phyloP scores from a whole-genome alignment of 2,888 invertebrate species.

The Nomada hirtipes region DNA sequence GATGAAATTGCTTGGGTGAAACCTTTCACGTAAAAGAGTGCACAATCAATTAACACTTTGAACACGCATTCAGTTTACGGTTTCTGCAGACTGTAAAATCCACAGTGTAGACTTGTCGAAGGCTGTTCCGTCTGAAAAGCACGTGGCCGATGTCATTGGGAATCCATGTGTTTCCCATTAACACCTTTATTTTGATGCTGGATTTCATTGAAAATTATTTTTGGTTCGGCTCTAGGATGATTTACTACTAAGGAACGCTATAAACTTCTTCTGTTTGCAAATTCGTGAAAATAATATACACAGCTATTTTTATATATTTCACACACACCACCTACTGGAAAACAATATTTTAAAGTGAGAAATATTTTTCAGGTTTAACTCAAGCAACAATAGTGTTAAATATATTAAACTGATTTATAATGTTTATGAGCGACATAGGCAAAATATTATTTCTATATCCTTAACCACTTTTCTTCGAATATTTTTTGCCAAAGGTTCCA shows the following conservation, averaged over 20 bases:
- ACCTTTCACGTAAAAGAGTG: neutral
- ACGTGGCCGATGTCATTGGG: neutral
- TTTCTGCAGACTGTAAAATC: neutral
- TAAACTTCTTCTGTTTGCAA: neutral
- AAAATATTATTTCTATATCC: too few species aligned
- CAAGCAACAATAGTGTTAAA: too few species aligned
- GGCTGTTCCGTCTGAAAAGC: neutral
- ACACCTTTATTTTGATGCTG: neutral
- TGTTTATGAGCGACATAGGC: too few species aligned
- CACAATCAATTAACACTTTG: neutral
- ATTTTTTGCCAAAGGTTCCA: too few species aligned
- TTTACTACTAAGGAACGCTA: neutral
- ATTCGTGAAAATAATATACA: neutral
- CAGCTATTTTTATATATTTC: neutral
- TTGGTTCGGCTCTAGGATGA: neutral
- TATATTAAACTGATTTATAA: too few species aligned
- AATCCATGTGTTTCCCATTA: constrained; percentile 8
- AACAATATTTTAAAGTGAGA: too few species aligned
- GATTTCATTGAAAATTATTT: constrained; percentile 2
- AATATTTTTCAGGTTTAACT: too few species aligned
- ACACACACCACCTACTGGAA: too few species aligned
- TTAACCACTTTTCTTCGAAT: too few species aligned
- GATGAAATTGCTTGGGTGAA: neutral
- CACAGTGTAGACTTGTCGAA: neutral
- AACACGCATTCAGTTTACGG: neutral